A percentile compares a stretch with the other conserved stretches of the same genome.
Evolutionary conservation across 2,888 invertebrate genomes (phyloP).

Genomic region (Rhagium mordax): DNA sequence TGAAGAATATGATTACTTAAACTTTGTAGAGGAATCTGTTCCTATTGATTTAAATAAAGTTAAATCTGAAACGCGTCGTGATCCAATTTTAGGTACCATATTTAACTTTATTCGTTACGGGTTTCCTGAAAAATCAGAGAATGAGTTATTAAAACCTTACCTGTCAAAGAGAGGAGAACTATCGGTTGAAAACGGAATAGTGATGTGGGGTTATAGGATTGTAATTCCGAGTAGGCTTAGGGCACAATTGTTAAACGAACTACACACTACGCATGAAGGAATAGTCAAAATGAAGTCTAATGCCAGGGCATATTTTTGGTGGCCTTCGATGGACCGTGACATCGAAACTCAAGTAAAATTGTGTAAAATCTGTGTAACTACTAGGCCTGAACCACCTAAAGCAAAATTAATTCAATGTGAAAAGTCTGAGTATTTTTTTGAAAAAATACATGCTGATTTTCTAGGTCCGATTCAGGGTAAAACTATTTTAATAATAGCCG

Average conservation of each 20-base stretch:
- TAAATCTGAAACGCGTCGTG: no score
- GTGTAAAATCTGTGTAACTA: background rate
- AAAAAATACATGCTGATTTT: slow-evolving; percentile 34
- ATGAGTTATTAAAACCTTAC: background rate
- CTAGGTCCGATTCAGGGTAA: slow-evolving; percentile 23
- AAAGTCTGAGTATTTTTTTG: slow-evolving; percentile 8
- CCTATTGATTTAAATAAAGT: no score
- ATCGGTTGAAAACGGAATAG: background rate
- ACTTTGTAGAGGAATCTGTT: no score
- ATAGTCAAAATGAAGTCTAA: background rate
- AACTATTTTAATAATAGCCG: slow-evolving; percentile 28
- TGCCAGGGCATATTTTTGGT: background rate
- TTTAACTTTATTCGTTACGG: background rate
- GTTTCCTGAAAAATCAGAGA: background rate
- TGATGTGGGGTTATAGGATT: background rate
- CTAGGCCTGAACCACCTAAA: background rate
- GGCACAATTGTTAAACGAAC: background rate
- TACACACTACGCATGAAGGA: background rate
- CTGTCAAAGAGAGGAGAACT: background rate
- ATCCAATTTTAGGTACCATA: no score
- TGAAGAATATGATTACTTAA: no score
- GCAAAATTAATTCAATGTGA: background rate
- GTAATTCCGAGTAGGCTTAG: background rate
- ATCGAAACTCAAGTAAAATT: no score
- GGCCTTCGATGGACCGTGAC: no score